These are phyloP conservation scores for Hystrix cristata DNA, from an alignment of 2,113 vertebrate species.

Conservation along the genomic window DNA sequence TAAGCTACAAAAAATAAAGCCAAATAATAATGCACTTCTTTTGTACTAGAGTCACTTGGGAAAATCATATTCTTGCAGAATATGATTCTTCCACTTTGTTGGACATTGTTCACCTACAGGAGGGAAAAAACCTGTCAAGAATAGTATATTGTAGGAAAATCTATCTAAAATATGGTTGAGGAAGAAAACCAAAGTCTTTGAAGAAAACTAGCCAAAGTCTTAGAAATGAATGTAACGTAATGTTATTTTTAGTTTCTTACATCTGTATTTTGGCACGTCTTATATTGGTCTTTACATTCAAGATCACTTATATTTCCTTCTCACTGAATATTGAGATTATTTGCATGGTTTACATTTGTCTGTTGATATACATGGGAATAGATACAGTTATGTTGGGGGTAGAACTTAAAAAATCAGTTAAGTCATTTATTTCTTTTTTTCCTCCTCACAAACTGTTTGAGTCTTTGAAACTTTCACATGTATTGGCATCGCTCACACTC, in stretches of 20 bases:
- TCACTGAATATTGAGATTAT: constrained; percentile 64
- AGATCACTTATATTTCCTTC: constrained; percentile 73
- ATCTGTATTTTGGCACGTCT: constrained; percentile 41
- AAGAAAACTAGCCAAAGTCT: constrained; percentile 62
- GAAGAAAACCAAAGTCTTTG: constrained; percentile 60
- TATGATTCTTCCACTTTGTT: neutral
- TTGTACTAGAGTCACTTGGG: neutral
- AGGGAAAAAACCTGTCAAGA: constrained; percentile 55
- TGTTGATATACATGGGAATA: constrained; percentile 69
- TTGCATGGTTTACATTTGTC: constrained; percentile 68
- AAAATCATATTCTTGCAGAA: constrained; percentile 38
- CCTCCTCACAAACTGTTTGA: constrained; percentile 49
- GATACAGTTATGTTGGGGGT: constrained; percentile 66
- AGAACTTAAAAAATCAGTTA: constrained; percentile 68
- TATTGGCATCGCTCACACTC: constrained; percentile 72
- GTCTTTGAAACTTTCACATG: constrained; percentile 69
- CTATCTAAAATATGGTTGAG: neutral
- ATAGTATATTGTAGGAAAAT: constrained; percentile 13
- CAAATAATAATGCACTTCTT: neutral
- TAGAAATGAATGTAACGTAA: constrained; percentile 39
- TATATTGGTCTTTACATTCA: constrained; percentile 59
- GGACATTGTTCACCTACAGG: neutral
- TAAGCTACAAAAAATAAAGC: constrained; percentile 52
- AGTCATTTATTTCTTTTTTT: constrained; percentile 62
- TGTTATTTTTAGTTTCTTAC: constrained; percentile 50